phyloP scores from a whole-genome alignment of 1,140 invertebrate species.

The Nylanderia fulva region DNA sequence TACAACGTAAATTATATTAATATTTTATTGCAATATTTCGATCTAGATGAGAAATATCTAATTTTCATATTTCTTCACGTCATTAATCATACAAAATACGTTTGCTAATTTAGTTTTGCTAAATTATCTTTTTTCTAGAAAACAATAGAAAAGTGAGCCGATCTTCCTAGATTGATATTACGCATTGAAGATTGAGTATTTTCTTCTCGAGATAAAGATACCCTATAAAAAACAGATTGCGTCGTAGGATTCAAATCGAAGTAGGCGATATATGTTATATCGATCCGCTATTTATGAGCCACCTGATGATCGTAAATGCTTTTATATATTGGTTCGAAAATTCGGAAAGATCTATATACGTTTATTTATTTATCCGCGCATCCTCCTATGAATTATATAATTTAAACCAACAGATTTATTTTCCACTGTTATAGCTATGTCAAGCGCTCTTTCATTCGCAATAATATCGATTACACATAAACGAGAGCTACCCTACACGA shows the following conservation, averaged over 20 bases:
- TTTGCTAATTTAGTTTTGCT: background rate
- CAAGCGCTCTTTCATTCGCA: conserved; percentile 74
- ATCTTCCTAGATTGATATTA: background rate
- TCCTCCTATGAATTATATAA: conserved; percentile 57
- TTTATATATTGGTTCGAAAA: conserved; percentile 44
- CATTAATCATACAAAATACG: background rate
- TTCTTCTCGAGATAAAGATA: background rate
- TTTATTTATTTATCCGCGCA: conserved; percentile 21
- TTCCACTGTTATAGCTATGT: conserved; percentile 55
- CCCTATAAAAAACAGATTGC: background rate
- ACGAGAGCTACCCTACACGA: conserved; percentile 75
- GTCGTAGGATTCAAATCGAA: background rate
- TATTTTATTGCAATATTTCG: background rate
- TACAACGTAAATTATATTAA: background rate
- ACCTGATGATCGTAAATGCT: conserved; percentile 55
- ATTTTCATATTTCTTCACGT: background rate
- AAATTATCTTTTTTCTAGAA: background rate
- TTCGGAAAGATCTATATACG: background rate
- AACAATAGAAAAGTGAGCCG: too few species aligned
- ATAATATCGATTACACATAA: conserved; percentile 75
- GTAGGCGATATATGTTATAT: conserved; percentile 10
- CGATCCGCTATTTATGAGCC: conserved; percentile 40
- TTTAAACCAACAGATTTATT: conserved; percentile 36
- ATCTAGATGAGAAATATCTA: background rate
- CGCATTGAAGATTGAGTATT: background rate